phyloP scores from a whole-genome alignment of 2,797 vertebrate genomes.

The Scomberomorus guttatus region DNA sequence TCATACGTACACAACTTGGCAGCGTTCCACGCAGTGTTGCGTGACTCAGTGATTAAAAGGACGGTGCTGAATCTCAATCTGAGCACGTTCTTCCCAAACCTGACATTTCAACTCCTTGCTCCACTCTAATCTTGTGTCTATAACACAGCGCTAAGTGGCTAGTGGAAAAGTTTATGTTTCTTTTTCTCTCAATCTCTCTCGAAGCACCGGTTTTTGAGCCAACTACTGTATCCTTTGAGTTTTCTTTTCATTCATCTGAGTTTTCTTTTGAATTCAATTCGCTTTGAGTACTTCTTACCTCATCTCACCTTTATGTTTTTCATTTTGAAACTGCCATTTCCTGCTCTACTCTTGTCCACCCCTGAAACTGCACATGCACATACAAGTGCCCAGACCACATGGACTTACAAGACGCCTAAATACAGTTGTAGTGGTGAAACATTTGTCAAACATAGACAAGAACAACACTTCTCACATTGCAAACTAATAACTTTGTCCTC shows the following conservation, averaged over 20 bases:
- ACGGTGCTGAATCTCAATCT: constrained; percentile 71
- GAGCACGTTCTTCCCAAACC: constrained; percentile 73
- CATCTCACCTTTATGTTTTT: constrained; percentile 4
- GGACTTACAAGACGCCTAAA: too few species aligned
- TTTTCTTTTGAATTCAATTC: constrained; percentile 15
- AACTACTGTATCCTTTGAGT: not conserved
- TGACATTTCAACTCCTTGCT: constrained; percentile 80
- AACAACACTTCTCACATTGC: too few species aligned
- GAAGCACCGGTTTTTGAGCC: not conserved
- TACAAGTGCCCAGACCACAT: too few species aligned
- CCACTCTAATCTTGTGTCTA: constrained; percentile 67
- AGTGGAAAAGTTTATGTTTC: constrained; percentile 49
- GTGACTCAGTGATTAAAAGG: constrained; percentile 73
- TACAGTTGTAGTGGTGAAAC: too few species aligned
- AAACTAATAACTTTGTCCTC: too few species aligned
- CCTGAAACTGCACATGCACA: not conserved
- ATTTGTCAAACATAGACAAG: too few species aligned
- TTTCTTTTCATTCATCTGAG: constrained; percentile 3
- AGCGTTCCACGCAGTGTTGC: constrained; percentile 50
- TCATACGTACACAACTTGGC: constrained; percentile 53
- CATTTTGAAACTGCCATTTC: not conserved
- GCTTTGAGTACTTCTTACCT: constrained; percentile 18
- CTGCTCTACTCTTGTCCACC: not conserved
- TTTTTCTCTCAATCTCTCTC: constrained; percentile 33
- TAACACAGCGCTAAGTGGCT: constrained; percentile 54